A percentile compares a stretch with the other conserved stretches of the same genome.
Conservation (phyloP, 2,113 vertebrate species). For the Pogonocichla stellata region DNA sequence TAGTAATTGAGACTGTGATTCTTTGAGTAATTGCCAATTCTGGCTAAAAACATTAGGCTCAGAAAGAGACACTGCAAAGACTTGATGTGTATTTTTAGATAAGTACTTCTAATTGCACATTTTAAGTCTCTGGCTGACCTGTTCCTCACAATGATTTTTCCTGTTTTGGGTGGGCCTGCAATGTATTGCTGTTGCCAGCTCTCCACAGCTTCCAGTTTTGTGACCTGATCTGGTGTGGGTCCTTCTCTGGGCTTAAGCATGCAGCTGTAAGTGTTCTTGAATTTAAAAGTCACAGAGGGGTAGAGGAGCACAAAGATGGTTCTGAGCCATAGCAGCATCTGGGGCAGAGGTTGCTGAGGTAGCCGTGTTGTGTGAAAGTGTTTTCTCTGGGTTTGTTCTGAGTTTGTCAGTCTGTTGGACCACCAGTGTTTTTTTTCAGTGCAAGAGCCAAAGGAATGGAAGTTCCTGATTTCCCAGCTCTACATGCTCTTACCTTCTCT, state of each 20-base stretch:
- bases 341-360: not conserved
- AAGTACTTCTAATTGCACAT: not conserved
- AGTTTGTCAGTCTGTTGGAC: not conserved
- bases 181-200: not conserved
- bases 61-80: not conserved
- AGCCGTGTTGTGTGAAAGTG: not conserved
- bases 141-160: not conserved
- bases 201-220: not conserved
- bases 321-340: not conserved
- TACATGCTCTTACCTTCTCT: not conserved
- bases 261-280: not conserved
- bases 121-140: not conserved
- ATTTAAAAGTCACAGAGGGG: not conserved
- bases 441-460: not conserved
- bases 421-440: not conserved
- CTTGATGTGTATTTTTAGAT: constrained; percentile 4
- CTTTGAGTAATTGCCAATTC: constrained; percentile 6
- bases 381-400: not conserved
- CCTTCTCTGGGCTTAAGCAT: not conserved
- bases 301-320: not conserved
- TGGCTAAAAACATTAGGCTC: not conserved
- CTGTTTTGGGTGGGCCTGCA: not conserved
- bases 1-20: not conserved
- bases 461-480: not conserved
- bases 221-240: not conserved